Base-by-base conservation (phyloP, 1,140 invertebrate species). In the Calliopsis andreniformis region DNA sequence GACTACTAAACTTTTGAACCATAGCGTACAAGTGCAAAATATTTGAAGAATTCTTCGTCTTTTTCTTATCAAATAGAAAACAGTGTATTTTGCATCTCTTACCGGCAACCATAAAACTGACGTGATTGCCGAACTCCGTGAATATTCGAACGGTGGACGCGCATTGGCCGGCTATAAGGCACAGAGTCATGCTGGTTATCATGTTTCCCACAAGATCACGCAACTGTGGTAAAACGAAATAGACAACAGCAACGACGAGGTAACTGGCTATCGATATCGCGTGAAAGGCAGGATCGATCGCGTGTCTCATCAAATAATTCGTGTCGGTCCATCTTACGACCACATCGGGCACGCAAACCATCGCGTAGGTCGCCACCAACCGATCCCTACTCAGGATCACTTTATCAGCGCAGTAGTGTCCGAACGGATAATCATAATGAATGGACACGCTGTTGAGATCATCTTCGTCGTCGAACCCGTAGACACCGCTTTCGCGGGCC, bases 141-240 rank as follows among this genome's bases (percentile, higher is more conserved):
- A 97, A 96, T 86, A 96, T 95, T 80, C 95, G 93, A 0, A 96
- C 95, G n/a, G 95, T 92, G 83, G 96, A 95, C 7, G 96, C 95
- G n/a, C 94, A 94, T 88, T 97, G 95, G 78, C 94, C 94, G 1
- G 95, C 89, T 81, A 97, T 95, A 47, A 97, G 91, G 83, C 96
- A 97, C 23, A 97, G 86, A 53, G 94, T 94, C 80, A 97, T 95
- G 43, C 96, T 97, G 0, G 96, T 96, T 42, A 97, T 94, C 80
- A 97, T 97, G 88, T 97, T 97, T 18, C 96, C 96, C 30, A 96
- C 94, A 28, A 97, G 91, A 92, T 97, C 96, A 83, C 96, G 91
- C 56, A 97, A 91, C 47, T 96, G 96, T n/a, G 96, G 96, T 76
- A 97, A 90, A 20, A 97, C 94, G 89, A 97, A 97, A 86, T 97